Evolutionary conservation across 2,888 invertebrate genomes (phyloP).

Genomic region (Eupithecia subumbrata): DNA sequence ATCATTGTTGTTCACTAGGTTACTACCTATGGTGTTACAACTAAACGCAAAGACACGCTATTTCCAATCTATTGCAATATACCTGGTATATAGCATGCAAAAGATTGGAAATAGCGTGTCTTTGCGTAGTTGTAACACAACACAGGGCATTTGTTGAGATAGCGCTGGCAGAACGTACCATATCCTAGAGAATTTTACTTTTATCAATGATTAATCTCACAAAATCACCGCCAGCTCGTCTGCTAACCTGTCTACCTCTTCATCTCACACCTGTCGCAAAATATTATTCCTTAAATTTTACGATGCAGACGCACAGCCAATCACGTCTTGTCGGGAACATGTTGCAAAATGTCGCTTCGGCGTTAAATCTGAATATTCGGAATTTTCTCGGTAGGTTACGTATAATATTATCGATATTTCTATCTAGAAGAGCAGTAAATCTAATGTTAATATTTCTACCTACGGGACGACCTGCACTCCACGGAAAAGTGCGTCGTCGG

Average conservation of each 20-base stretch:
- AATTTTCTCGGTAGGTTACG: background rate
- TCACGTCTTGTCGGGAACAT: conserved; percentile 65
- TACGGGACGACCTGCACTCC: background rate
- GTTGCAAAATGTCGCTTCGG: conserved; percentile 56
- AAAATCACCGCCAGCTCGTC: background rate
- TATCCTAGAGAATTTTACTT: no score
- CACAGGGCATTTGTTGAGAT: no score
- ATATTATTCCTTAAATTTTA: conserved; percentile 54
- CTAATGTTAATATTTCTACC: background rate
- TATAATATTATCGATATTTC: conserved; percentile 1
- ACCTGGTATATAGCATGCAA: no score
- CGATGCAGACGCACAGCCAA: conserved; percentile 60
- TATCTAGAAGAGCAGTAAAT: background rate
- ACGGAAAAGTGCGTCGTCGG: background rate
- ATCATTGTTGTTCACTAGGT: no score
- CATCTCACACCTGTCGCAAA: conserved; percentile 23
- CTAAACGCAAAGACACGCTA: no score
- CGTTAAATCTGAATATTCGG: conserved; percentile 56
- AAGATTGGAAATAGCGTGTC: no score
- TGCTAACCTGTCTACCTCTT: conserved; percentile 2
- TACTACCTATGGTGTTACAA: no score
- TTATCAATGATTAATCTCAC: no score
- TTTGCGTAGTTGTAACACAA: no score
- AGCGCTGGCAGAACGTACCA: no score
- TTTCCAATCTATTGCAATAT: no score